These are phyloP conservation scores for Protaetia brevitarsis DNA, from an alignment of 1,140 invertebrate genomes.

Conservation along the genomic window DNA sequence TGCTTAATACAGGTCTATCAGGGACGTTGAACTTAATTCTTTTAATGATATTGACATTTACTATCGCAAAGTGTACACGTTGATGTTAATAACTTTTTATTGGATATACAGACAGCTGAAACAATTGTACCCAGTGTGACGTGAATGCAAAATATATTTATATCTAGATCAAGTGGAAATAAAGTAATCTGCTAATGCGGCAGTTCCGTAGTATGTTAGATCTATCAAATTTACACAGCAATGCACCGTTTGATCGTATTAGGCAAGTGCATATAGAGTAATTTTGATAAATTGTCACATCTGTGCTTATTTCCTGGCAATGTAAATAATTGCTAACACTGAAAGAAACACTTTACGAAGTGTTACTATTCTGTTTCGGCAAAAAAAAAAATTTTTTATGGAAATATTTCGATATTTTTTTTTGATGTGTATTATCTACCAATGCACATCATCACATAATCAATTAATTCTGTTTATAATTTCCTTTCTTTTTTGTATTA, in stretches of 20 bases:
- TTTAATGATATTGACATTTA: slow-evolving; percentile 13
- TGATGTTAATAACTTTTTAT: background rate
- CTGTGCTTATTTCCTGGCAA: background rate
- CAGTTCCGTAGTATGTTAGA: background rate
- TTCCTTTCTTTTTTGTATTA: no score
- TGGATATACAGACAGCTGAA: background rate
- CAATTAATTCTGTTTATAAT: no score
- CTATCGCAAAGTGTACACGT: slow-evolving; percentile 10
- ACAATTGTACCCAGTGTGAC: background rate
- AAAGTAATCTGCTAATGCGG: background rate
- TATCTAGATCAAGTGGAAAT: slow-evolving; percentile 6
- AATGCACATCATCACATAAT: no score
- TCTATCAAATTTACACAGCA: background rate
- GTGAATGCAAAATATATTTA: background rate
- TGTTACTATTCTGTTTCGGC: no score
- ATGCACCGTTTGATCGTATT: background rate
- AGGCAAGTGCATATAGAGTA: background rate
- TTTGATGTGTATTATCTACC: no score
- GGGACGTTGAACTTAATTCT: slow-evolving; percentile 8
- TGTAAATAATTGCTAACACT: no score
- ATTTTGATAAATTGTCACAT: background rate
- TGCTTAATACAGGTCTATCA: background rate
- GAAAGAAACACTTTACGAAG: no score
- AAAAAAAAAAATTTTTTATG: no score
- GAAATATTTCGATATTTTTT: no score